A percentile compares a stretch with the other conserved stretches of the same genome.
Conservation (phyloP, 92 coral and sea anemone species). For the Heteractis magnifica region DNA sequence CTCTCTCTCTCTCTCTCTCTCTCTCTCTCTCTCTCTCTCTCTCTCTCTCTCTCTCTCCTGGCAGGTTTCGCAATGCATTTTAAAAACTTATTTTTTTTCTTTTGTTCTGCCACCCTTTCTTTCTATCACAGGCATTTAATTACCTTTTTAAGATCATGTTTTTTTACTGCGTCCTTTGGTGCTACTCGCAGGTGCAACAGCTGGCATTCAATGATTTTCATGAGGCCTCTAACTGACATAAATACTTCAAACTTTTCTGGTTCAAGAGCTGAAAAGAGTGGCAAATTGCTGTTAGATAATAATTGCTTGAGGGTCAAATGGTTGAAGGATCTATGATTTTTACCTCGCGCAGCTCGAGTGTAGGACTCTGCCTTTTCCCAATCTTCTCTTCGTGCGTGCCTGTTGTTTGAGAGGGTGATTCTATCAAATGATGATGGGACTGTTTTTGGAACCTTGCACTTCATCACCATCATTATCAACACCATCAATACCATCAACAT, state of each 20-base stretch:
- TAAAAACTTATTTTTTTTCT: background rate
- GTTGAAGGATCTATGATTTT: background rate
- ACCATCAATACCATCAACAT: too few relatives aligned
- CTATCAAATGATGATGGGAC: background rate
- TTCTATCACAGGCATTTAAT: background rate
- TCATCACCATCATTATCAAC: too few relatives aligned
- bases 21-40: too few relatives aligned
- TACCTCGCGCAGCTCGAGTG: slow-evolving; percentile 60
- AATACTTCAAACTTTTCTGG: slow-evolving; percentile 74
- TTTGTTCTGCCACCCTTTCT: too few relatives aligned
- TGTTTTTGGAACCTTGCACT: background rate
- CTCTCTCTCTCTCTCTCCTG: too few relatives aligned
- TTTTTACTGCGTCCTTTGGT: slow-evolving; percentile 21
- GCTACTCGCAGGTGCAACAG: slow-evolving; percentile 51
- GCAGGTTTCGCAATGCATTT: background rate
- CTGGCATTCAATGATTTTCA: slow-evolving; percentile 68
- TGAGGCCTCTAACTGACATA: slow-evolving; percentile 77
- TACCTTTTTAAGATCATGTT: slow-evolving; percentile 53
- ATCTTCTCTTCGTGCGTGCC: slow-evolving; percentile 85
- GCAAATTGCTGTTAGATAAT: background rate
- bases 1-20: too few relatives aligned
- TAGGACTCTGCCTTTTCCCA: slow-evolving; percentile 75
- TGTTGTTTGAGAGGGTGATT: background rate
- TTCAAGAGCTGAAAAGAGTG: slow-evolving; percentile 50
- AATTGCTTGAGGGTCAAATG: background rate